Conservation (phyloP, 2,113 vertebrate genomes). For the Geococcyx californianus region DNA sequence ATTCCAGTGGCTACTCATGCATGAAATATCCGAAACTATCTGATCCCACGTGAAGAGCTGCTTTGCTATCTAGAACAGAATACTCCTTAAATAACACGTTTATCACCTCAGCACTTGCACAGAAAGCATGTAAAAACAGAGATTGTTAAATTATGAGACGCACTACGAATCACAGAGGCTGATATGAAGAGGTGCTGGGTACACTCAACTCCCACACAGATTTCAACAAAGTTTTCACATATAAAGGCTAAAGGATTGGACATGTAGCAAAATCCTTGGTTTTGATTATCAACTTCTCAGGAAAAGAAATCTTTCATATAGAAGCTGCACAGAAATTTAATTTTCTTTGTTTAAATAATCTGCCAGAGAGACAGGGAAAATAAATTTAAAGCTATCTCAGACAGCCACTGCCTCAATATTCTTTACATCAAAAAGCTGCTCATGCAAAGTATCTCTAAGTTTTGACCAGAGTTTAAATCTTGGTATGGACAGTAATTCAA, state of each 20-base stretch:
- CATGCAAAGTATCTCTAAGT: background rate
- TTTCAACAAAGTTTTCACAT: background rate
- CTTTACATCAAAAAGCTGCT: background rate
- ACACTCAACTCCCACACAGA: background rate
- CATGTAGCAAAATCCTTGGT: background rate
- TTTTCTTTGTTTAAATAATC: slow-evolving; percentile 42
- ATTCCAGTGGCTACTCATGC: slow-evolving; percentile 14
- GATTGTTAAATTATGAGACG: background rate
- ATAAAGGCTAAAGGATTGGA: background rate
- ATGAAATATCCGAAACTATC: background rate
- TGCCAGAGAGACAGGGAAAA: background rate
- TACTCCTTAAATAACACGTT: background rate
- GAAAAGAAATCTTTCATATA: background rate
- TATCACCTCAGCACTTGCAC: background rate
- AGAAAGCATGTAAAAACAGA: background rate
- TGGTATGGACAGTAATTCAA: background rate
- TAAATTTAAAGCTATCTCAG: background rate
- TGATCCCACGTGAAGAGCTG: background rate
- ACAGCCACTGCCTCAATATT: background rate
- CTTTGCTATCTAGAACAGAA: background rate
- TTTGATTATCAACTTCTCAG: background rate
- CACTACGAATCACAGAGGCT: background rate
- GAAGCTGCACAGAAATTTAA: background rate
- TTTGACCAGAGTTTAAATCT: slow-evolving; percentile 33
- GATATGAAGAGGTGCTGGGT: background rate